Evolutionary conservation across 2,113 vertebrate genomes (phyloP).

Genomic region (Chamaea fasciata): DNA sequence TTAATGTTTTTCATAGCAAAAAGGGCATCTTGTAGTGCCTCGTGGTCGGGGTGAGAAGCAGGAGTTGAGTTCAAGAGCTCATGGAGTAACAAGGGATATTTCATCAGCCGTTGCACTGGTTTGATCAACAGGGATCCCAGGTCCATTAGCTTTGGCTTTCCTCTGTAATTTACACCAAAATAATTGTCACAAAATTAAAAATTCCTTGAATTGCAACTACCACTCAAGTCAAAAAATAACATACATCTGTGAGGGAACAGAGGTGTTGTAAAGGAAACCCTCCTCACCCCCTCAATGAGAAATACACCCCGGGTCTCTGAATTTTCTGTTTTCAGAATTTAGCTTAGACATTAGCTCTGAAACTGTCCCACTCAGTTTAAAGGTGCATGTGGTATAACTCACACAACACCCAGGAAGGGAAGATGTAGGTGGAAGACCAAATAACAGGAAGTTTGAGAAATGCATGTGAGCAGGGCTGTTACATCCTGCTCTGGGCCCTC

Average conservation of each 20-base stretch:
- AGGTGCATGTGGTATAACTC: background rate
- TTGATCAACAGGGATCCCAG: constrained; percentile 97
- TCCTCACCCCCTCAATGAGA: background rate
- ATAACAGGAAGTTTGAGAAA: constrained; percentile 34
- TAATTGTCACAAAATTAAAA: background rate
- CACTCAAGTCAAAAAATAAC: background rate
- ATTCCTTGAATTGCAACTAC: background rate
- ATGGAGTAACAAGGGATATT: constrained; percentile 87
- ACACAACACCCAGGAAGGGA: background rate
- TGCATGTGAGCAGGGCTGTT: background rate
- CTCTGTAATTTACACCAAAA: constrained; percentile 69
- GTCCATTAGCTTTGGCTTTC: constrained; percentile 87
- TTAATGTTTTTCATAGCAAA: constrained; percentile 84
- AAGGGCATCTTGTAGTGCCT: constrained; percentile 79
- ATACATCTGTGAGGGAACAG: background rate
- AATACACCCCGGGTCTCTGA: background rate
- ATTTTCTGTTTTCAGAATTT: background rate
- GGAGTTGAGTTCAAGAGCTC: constrained; percentile 91
- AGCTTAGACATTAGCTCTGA: background rate
- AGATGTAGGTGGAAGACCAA: constrained; percentile 21
- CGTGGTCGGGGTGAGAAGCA: constrained; percentile 83
- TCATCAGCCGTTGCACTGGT: constrained; percentile 96
- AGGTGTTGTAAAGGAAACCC: background rate
- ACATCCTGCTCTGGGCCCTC: background rate
- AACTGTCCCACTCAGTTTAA: background rate